Percentiles rank a stretch among this genome's conserved stretches.
Evolutionary conservation across 1,140 invertebrate genomes (phyloP).

Genomic region (Alviniconcha marisindica): DNA sequence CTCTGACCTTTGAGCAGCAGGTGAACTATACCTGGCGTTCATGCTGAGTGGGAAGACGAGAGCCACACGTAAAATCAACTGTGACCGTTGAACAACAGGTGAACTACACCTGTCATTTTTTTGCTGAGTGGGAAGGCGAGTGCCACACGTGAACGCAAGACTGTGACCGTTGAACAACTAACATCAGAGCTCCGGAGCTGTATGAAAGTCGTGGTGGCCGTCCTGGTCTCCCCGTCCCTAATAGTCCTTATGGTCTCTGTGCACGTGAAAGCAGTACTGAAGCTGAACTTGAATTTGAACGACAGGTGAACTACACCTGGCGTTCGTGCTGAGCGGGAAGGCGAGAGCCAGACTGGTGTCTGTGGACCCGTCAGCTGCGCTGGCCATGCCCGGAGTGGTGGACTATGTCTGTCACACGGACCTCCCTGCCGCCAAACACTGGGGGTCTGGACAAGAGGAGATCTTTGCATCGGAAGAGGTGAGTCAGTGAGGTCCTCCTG

Average conservation of each 20-base stretch:
- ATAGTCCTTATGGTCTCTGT: too few relatives aligned
- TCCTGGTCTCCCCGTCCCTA: too few relatives aligned
- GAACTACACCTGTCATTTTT: conserved; percentile 70
- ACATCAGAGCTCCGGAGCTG: too few relatives aligned
- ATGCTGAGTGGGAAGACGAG: conserved; percentile 88
- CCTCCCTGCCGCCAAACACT: conserved; percentile 54
- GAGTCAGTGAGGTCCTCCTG: neutral
- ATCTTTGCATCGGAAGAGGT: conserved; percentile 69
- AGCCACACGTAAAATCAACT: conserved; percentile 85
- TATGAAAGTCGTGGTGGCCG: too few relatives aligned
- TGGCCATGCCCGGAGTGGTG: conserved; percentile 82
- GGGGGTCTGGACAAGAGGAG: conserved; percentile 37
- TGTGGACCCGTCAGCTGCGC: conserved; percentile 82
- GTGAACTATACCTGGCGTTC: conserved; percentile 83
- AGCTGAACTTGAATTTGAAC: too few relatives aligned
- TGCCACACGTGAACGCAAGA: too few relatives aligned
- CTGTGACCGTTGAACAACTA: too few relatives aligned
- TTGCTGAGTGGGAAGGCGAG: too few relatives aligned
- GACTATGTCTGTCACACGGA: conserved; percentile 70
- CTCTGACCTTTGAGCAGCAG: too few relatives aligned
- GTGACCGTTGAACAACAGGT: conserved; percentile 83
- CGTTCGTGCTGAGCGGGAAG: conserved; percentile 86
- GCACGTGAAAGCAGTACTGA: too few relatives aligned
- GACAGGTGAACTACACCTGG: conserved; percentile 82
- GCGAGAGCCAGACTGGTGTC: conserved; percentile 87